Evolutionary conservation across 2,888 invertebrate genomes (phyloP), one percentile per base, ranked within the genome.

Genomic region (Sphaeridia pumilis): DNA sequence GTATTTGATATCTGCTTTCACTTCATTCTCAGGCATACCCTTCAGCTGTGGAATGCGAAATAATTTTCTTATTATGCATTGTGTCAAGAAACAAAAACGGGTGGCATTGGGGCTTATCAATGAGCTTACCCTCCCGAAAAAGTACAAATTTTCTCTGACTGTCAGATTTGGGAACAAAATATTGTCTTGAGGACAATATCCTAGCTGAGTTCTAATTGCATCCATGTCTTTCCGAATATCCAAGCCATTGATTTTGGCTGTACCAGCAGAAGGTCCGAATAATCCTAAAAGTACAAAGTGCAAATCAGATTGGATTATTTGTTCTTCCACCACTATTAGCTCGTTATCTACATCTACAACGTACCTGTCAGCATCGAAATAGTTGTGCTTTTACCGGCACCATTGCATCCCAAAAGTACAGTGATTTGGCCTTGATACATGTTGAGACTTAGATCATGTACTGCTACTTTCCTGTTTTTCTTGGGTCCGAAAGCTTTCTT

Each of bases 121-220:
- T n/a, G n/a, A n/a, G 35, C 35, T 52, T 71, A 89, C 88, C 78
- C 79, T 77, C 3, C 83, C 82, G 69, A 90, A 92, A 71, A 93
- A 87, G 63, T 77, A 69, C 34, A 89, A 74, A 70, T 93, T 92
- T 66, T 93, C 83, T 17, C 75, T 67, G 7, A 89, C 87, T 1
- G 83, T 88, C 55, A 94, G 75, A 67, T 86, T 82, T 10, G 81
- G 78, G 72, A 90, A 88, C 38, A 84, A 76, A 58, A 92, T 76
- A 70, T 90, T 85, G 68, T 92, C 83, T 68, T 94, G 90, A 0
- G 94, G 90, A 70, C 94, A 95, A 48, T 90, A 77, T 0, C 94
- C 93, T 44, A 95, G 75, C 56, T 80, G 77, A 56, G 78, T 76
- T 34, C 87, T 76, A 55, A 88, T 82, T 35, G 74, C 71, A 10